Percentiles rank a stretch among this genome's conserved stretches.
These are phyloP conservation scores for Antennarius maculatus DNA, from an alignment of 2,797 vertebrate species.

Conservation along the genomic window DNA sequence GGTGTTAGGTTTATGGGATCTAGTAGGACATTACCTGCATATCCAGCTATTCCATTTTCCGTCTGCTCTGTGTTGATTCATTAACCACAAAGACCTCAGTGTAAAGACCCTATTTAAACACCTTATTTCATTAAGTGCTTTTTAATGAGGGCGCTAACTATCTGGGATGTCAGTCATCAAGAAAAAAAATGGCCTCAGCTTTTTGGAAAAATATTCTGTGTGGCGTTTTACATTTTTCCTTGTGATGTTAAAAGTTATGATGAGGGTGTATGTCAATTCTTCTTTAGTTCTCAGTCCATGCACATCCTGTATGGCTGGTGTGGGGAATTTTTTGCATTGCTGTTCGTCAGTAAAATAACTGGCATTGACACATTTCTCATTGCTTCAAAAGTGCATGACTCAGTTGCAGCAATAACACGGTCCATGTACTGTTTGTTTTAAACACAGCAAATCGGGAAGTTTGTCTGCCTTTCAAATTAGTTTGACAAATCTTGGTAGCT, in stretches of 20 bases:
- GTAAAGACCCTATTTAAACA: conserved; percentile 73
- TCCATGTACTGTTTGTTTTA: conserved; percentile 42
- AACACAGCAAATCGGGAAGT: conserved; percentile 19
- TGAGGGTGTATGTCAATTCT: conserved; percentile 41
- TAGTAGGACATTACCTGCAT: conserved; percentile 70
- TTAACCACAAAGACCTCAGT: conserved; percentile 77
- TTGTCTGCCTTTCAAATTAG: conserved; percentile 12
- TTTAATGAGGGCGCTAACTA: conserved; percentile 76
- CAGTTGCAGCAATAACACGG: conserved; percentile 26
- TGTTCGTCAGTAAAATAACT: conserved; percentile 33
- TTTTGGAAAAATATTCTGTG: conserved; percentile 64
- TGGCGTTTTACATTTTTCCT: conserved; percentile 52
- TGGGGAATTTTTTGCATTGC: conserved; percentile 32
- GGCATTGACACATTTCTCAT: conserved; percentile 25
- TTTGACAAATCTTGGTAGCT: conserved; percentile 15
- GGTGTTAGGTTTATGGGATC: conserved; percentile 77
- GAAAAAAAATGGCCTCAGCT: conserved; percentile 50
- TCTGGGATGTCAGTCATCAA: conserved; percentile 72
- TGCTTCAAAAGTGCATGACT: conserved; percentile 43
- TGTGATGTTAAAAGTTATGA: conserved; percentile 51
- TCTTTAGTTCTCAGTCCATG: conserved; percentile 33
- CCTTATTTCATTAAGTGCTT: conserved; percentile 76
- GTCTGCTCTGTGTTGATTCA: conserved; percentile 60
- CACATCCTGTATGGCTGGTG: conserved; percentile 48
- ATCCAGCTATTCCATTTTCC: conserved; percentile 72